These are phyloP conservation scores for Dinocampus coccinellae DNA, from an alignment of 2,888 invertebrate genomes.

Conservation along the genomic window DNA sequence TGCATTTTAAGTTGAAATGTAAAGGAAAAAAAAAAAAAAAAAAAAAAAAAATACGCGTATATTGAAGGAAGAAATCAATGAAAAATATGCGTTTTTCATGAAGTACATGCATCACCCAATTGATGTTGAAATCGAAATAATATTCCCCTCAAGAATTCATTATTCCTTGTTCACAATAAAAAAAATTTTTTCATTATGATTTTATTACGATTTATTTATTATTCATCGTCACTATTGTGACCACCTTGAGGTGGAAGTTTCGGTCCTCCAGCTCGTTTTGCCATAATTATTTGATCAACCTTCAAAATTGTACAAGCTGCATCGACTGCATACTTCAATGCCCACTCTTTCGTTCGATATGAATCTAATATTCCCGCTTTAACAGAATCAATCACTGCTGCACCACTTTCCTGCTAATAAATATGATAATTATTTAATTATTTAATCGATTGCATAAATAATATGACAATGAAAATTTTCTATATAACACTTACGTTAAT, in stretches of 20 bases:
- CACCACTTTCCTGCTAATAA: conserved; percentile 72
- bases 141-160: not conserved
- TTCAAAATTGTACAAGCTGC: conserved; percentile 93
- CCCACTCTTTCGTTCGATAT: conserved; percentile 91
- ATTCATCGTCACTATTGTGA: conserved; percentile 80
- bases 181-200: not conserved
- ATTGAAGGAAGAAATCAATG: not conserved
- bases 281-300: conserved; percentile 99
- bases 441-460: not conserved
- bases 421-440: conserved; percentile 1
- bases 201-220: conserved; percentile 37
- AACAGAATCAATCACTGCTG: conserved; percentile 80
- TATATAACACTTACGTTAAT: conserved; percentile 76
- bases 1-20: not conserved
- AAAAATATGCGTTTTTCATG: not conserved
- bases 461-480: not conserved
- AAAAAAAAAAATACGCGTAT: not conserved
- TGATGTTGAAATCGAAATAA: not conserved
- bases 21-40: too few species aligned
- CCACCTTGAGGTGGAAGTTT: conserved; percentile 77
- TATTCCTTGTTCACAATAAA: not conserved
- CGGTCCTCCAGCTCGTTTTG: conserved; percentile 96
- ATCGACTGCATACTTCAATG: conserved; percentile 93
- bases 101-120: not conserved
- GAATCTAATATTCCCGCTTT: conserved; percentile 87